Evolutionary conservation across 2,888 invertebrate genomes (phyloP).

Genomic region (Campoletis raptor): DNA sequence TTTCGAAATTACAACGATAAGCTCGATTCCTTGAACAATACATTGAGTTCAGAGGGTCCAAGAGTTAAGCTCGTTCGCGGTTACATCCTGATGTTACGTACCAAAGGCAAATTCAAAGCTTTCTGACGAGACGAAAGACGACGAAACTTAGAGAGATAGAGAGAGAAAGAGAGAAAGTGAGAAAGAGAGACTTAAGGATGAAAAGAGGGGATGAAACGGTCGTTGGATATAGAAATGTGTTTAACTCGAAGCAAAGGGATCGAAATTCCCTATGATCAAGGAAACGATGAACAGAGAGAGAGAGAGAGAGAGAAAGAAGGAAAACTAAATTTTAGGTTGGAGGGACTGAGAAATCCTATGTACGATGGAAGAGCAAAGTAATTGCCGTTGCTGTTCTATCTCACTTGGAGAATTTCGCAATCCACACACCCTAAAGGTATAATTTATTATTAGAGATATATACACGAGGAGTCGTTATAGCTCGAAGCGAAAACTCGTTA

Average conservation of each 20-base stretch:
- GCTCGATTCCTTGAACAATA: slow-evolving; percentile 8
- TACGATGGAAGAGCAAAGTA: slow-evolving; percentile 24
- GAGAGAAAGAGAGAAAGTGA: background rate
- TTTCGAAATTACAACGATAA: background rate
- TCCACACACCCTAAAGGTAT: slow-evolving; percentile 31
- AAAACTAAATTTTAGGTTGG: slow-evolving; percentile 4
- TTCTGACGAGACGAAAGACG: background rate
- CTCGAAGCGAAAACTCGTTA: slow-evolving; percentile 35
- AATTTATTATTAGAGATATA: slow-evolving; percentile 32
- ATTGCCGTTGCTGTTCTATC: slow-evolving; percentile 45
- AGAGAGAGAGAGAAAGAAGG: slow-evolving; percentile 21
- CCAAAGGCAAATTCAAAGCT: slow-evolving; percentile 38
- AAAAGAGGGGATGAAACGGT: background rate
- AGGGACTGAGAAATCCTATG: slow-evolving; percentile 7
- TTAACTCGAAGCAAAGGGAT: slow-evolving; percentile 22
- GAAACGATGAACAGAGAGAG: background rate
- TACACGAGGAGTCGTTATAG: background rate
- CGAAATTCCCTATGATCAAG: slow-evolving; percentile 24
- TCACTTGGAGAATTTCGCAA: slow-evolving; percentile 34
- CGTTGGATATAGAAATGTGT: background rate
- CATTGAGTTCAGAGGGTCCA: background rate
- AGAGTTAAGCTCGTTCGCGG: background rate
- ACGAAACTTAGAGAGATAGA: background rate
- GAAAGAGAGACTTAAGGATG: too few relatives aligned
- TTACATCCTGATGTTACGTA: background rate